Percentiles rank a stretch among this genome's conserved stretches.
Evolutionary conservation across 2,797 vertebrate genomes (phyloP).

Genomic region (Lates japonicus): DNA sequence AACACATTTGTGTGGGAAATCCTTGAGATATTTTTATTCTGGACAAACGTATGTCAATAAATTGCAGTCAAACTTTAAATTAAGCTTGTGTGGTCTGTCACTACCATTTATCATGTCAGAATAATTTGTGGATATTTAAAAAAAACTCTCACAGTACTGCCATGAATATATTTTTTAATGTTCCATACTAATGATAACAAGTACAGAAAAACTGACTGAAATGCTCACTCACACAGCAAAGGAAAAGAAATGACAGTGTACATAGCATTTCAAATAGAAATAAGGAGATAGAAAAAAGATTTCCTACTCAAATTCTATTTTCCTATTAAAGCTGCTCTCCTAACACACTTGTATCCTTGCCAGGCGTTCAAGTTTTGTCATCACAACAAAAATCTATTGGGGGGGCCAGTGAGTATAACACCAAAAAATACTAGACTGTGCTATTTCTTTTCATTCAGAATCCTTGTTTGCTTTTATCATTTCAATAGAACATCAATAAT

Average conservation of each 20-base stretch:
- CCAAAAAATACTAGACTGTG: not conserved
- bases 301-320: not conserved
- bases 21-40: slow-evolving; percentile 24
- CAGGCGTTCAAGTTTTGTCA: slow-evolving; percentile 94
- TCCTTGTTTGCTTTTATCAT: slow-evolving; percentile 6
- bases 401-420: slow-evolving; percentile 92
- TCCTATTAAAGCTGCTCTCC: not conserved
- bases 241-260: not conserved
- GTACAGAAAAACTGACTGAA: not conserved
- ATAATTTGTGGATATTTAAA: not conserved
- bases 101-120: not conserved
- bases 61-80: not conserved
- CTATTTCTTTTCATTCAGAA: not conserved
- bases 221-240: not conserved
- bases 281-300: not conserved
- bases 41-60: not conserved
- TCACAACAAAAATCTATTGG: slow-evolving; percentile 96
- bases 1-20: slow-evolving; percentile 20
- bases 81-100: not conserved
- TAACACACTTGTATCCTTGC: slow-evolving; percentile 28
- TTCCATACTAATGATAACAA: not conserved
- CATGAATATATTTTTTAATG: not conserved
- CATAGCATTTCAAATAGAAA: not conserved
- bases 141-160: not conserved
- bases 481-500: slow-evolving; percentile 30